phyloP scores from a whole-genome alignment of 2,797 vertebrate genomes.

The Pelodytes ibericus region DNA sequence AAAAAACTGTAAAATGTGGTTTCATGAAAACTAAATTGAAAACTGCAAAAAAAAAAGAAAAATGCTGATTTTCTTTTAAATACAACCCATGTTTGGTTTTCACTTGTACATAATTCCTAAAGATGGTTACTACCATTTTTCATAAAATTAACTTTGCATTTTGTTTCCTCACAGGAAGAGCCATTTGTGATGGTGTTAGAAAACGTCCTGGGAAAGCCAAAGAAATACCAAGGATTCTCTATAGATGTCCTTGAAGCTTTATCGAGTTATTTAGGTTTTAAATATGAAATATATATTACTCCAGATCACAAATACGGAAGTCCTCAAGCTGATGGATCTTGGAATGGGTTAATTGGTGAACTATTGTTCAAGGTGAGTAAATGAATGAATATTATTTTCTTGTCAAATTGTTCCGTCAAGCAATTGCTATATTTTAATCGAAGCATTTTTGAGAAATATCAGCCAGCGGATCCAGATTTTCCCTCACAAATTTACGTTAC shows the following conservation, averaged over 20 bases:
- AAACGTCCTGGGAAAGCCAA: slow-evolving; percentile 96
- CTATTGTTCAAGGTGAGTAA: slow-evolving; percentile 91
- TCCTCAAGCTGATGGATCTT: slow-evolving; percentile 88
- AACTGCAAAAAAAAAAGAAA: background rate
- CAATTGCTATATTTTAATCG: too few species aligned
- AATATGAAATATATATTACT: slow-evolving; percentile 95
- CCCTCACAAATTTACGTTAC: background rate
- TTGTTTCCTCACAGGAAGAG: slow-evolving; percentile 84
- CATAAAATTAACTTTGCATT: slow-evolving; percentile 40
- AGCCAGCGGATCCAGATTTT: too few species aligned
- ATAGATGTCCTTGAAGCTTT: slow-evolving; percentile 95
- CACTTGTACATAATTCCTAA: background rate
- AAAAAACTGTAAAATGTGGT: background rate
- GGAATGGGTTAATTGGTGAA: slow-evolving; percentile 97
- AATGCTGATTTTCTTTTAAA: background rate
- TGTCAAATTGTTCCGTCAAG: too few species aligned
- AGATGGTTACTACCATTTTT: background rate
- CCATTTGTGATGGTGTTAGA: slow-evolving; percentile 99
- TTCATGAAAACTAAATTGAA: background rate
- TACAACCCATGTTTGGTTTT: background rate
- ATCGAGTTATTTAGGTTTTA: slow-evolving; percentile 94
- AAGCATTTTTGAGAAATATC: too few species aligned
- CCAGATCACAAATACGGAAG: slow-evolving; percentile 97
- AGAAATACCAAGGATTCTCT: slow-evolving; percentile 97
- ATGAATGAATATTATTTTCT: background rate